Evolutionary conservation across 2,888 invertebrate species (phyloP), one percentile per base, ranked within the genome.

Genomic region (Spatulosminthurus flaviceps): DNA sequence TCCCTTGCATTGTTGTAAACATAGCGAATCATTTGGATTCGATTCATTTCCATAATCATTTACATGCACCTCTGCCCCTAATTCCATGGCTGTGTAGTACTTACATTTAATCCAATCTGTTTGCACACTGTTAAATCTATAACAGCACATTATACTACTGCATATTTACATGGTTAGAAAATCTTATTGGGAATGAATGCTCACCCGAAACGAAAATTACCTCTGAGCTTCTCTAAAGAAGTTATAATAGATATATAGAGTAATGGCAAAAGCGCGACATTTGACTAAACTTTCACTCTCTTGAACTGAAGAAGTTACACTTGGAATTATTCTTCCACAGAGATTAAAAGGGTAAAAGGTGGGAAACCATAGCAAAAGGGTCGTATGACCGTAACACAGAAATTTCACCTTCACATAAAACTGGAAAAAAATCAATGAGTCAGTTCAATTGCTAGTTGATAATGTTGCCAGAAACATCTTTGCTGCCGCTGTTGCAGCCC

Each of bases 331-430:
- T 41, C 7, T 4, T 51, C 9, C 64, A 64, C 9, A 64, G 64
- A 7, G 22, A 64, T 64, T 64, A 64, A 64, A 64, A 64, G 42
- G 75, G 34, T 66, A 74, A 69, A 77, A 77, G 77, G 70, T 77
- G 77, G 70, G 28, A 77, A 77, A 77, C 77, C 77, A 70, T 70
- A 70, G 51, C 77, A 70, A 77, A 77, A 70, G 77, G 77, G 77
- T 77, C 77, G 60, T 77, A 70, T 70, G 77, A 70, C 69, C 70
- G 60, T 69, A 60, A 41, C 69, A 66, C n/a, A 66, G 21, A 70
- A 64, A 69, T 77, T 77, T 77, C 77, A 70, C 77, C 41, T 70
- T 77, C 26, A 60, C 28, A 70, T 77, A 77, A 77, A 77, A 77
- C 70, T 77, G 69, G 77, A 70, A 77, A 77, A 77, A 77, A 77